Conservation (phyloP, 1,140 invertebrate species). For the Drosophila lowei region DNA sequence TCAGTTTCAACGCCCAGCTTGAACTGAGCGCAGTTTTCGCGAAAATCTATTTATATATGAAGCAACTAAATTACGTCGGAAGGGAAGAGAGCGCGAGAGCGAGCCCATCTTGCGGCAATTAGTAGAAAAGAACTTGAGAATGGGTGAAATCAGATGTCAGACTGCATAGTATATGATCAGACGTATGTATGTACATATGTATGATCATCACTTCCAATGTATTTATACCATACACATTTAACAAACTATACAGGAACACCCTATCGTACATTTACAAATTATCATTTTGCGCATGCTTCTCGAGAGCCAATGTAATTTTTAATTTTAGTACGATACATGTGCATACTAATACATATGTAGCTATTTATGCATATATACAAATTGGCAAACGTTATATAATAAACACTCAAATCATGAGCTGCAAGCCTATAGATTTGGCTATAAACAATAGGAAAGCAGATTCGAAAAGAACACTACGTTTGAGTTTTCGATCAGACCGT, state of each 20-base stretch:
- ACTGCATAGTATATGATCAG: neutral
- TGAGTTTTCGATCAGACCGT: neutral
- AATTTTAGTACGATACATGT: slow-evolving; percentile 43
- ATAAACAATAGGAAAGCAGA: too few relatives aligned
- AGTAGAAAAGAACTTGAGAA: neutral
- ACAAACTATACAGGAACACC: slow-evolving; percentile 8
- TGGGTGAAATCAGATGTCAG: neutral
- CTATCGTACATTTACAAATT: neutral
- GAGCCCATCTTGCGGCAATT: slow-evolving; percentile 27
- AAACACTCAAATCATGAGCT: slow-evolving; percentile 31
- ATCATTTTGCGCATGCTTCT: slow-evolving; percentile 13
- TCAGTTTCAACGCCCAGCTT: slow-evolving; percentile 11
- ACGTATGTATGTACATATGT: neutral
- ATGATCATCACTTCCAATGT: too few relatives aligned
- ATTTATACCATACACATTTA: neutral
- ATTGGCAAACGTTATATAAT: slow-evolving; percentile 31
- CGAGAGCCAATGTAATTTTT: slow-evolving; percentile 42
- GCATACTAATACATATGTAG: slow-evolving; percentile 2
- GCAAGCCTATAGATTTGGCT: slow-evolving; percentile 3
- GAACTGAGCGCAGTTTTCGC: slow-evolving; percentile 18
- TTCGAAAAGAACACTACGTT: too few relatives aligned
- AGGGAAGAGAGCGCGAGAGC: slow-evolving; percentile 1
- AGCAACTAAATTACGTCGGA: too few relatives aligned
- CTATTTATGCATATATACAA: slow-evolving; percentile 10
- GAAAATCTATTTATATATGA: slow-evolving; percentile 32